A percentile compares a stretch with the other conserved stretches of the same genome.
Conservation (phyloP, 2,113 vertebrate species). For the Marcusenius ussheri region DNA sequence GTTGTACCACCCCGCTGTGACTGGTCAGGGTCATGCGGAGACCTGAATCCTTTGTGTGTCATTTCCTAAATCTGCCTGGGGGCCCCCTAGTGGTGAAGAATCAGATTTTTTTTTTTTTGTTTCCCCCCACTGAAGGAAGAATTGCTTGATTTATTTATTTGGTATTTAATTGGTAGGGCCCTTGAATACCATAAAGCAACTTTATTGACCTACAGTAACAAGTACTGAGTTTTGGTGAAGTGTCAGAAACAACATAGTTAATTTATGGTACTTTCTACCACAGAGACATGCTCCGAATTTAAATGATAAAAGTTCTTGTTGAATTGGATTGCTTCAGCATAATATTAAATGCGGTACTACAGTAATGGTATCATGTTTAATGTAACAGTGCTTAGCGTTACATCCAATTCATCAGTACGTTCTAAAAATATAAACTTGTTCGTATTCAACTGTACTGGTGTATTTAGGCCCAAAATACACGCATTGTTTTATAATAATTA, state of each 20-base stretch:
- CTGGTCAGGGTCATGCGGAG: background rate
- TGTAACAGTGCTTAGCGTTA: background rate
- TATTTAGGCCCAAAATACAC: too few relatives aligned
- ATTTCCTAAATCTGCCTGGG: background rate
- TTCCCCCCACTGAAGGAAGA: background rate
- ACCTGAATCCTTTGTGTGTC: background rate
- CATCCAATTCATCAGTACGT: background rate
- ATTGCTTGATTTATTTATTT: background rate
- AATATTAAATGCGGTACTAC: background rate
- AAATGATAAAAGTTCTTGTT: background rate
- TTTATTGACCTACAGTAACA: background rate
- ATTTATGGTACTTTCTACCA: background rate
- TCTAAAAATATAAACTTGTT: background rate
- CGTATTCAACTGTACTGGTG: background rate
- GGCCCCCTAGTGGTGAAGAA: background rate
- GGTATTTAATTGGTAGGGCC: background rate
- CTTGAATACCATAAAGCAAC: background rate
- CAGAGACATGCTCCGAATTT: background rate
- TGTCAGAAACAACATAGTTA: background rate
- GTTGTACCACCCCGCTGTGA: background rate
- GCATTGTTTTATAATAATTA: background rate
- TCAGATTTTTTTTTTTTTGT: background rate
- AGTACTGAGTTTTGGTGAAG: background rate
- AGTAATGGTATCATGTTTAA: slow-evolving; percentile 3
- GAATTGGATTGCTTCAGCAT: background rate